A percentile compares a stretch with the other conserved stretches of the same genome.
These are phyloP conservation scores for Leiothrix lutea DNA, from an alignment of 2,113 vertebrate species.

Conservation along the genomic window DNA sequence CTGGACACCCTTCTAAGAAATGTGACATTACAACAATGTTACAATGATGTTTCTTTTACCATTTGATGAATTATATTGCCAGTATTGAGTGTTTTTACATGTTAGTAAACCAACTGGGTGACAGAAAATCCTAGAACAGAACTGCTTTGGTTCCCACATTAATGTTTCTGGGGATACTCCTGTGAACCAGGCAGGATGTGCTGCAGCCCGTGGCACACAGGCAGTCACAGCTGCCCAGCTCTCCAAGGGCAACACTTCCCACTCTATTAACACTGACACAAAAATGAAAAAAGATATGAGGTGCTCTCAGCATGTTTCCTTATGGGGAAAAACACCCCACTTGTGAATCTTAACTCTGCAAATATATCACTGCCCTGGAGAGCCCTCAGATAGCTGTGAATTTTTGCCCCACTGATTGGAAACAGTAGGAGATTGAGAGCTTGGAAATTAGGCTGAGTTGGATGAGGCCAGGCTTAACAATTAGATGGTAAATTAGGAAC, in stretches of 20 bases:
- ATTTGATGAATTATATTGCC: not conserved
- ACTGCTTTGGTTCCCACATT: not conserved
- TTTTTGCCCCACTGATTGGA: conserved; percentile 16
- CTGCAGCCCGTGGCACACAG: not conserved
- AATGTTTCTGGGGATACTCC: not conserved
- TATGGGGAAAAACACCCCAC: not conserved
- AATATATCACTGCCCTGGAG: not conserved
- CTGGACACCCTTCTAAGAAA: not conserved
- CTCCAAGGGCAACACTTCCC: not conserved
- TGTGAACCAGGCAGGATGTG: not conserved
- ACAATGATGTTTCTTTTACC: not conserved
- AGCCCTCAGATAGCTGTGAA: not conserved
- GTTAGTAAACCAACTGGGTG: not conserved
- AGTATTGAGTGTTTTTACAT: not conserved
- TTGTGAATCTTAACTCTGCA: not conserved
- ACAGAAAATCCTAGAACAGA: not conserved
- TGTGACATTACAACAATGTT: accelerated
- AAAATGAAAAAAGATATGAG: not conserved
- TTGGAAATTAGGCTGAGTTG: not conserved
- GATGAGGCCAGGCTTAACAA: not conserved
- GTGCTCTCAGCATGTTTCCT: not conserved
- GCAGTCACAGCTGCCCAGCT: not conserved
- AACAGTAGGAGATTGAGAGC: not conserved
- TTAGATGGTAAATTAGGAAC: not conserved
- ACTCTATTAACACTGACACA: not conserved